Percentiles rank a stretch among this genome's conserved stretches.
These are phyloP conservation scores for Ornithorhynchus anatinus DNA, from an alignment of 2,113 vertebrate species.

Conservation along the genomic window DNA sequence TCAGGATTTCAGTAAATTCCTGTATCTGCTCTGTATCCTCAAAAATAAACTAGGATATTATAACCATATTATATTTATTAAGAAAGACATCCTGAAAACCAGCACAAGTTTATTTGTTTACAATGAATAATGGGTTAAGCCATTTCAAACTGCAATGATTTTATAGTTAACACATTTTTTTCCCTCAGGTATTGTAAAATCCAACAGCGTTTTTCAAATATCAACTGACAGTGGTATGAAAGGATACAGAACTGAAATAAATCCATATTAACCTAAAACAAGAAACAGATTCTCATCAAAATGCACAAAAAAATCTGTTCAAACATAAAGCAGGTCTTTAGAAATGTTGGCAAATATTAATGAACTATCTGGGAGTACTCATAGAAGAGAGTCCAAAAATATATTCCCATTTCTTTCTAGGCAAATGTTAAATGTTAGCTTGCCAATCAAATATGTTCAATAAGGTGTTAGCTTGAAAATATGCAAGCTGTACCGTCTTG, in stretches of 20 bases:
- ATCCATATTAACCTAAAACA: slow-evolving; percentile 46
- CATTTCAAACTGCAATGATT: slow-evolving; percentile 32
- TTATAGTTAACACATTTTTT: slow-evolving; percentile 16
- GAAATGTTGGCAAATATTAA: not conserved
- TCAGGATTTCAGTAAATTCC: no score
- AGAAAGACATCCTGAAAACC: slow-evolving; percentile 27
- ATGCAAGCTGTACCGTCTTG: slow-evolving; percentile 63
- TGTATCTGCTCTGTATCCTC: no score
- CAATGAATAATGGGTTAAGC: slow-evolving; percentile 53
- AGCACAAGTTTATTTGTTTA: slow-evolving; percentile 40
- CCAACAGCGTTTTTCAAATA: slow-evolving; percentile 63
- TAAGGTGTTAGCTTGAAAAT: slow-evolving; percentile 50
- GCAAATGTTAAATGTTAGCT: slow-evolving; percentile 52
- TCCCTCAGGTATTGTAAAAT: slow-evolving; percentile 37
- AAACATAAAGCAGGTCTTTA: slow-evolving; percentile 23
- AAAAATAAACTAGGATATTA: no score
- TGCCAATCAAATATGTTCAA: slow-evolving; percentile 39
- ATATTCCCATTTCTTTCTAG: slow-evolving; percentile 19
- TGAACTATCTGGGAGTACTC: slow-evolving; percentile 40
- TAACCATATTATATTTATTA: slow-evolving; percentile 13
- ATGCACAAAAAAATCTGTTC: slow-evolving; percentile 36
- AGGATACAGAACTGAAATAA: slow-evolving; percentile 42
- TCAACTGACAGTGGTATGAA: slow-evolving; percentile 35
- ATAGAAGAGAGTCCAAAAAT: slow-evolving; percentile 9
- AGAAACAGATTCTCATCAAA: slow-evolving; percentile 7